Evolutionary conservation across 1,140 invertebrate species (phyloP).

Genomic region (Sycophila sp.): DNA sequence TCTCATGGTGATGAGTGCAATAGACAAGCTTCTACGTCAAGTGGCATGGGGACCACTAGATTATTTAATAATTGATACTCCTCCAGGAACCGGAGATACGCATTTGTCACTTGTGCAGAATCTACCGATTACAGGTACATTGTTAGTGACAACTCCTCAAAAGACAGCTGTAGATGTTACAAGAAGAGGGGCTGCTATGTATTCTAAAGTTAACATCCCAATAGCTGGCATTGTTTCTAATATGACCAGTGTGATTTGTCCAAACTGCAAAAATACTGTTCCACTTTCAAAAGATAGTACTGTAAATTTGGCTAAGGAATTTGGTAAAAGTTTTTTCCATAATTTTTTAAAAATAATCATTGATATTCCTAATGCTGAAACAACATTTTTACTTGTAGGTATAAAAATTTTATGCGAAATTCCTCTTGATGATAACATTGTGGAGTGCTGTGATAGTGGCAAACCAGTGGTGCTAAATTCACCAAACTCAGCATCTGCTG

Average conservation of each 20-base stretch:
- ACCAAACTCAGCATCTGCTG: slow-evolving; percentile 70
- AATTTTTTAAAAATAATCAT: slow-evolving; percentile 7
- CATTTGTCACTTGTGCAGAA: slow-evolving; percentile 89
- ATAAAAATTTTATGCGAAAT: slow-evolving; percentile 75
- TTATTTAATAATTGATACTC: slow-evolving; percentile 87
- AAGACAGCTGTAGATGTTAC: slow-evolving; percentile 84
- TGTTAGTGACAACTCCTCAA: slow-evolving; percentile 89
- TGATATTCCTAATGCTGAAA: background rate
- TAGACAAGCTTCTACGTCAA: slow-evolving; percentile 84
- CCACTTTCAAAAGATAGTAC: slow-evolving; percentile 72
- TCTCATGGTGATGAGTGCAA: slow-evolving; percentile 93
- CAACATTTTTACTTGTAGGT: slow-evolving; percentile 38
- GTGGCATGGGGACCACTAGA: slow-evolving; percentile 85
- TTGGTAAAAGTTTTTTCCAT: slow-evolving; percentile 57
- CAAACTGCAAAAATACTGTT: slow-evolving; percentile 74
- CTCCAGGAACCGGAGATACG: slow-evolving; percentile 92
- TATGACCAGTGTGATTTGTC: slow-evolving; percentile 81
- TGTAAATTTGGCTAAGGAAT: slow-evolving; percentile 65
- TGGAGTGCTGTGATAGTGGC: slow-evolving; percentile 78
- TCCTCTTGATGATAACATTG: slow-evolving; percentile 78
- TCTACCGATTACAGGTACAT: slow-evolving; percentile 82
- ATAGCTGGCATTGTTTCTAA: slow-evolving; percentile 87
- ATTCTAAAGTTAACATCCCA: slow-evolving; percentile 81
- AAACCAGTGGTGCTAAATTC: slow-evolving; percentile 80
- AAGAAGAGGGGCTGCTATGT: slow-evolving; percentile 82